phyloP scores from a whole-genome alignment of 2,797 vertebrate species.

The Phylloscopus collybita region DNA sequence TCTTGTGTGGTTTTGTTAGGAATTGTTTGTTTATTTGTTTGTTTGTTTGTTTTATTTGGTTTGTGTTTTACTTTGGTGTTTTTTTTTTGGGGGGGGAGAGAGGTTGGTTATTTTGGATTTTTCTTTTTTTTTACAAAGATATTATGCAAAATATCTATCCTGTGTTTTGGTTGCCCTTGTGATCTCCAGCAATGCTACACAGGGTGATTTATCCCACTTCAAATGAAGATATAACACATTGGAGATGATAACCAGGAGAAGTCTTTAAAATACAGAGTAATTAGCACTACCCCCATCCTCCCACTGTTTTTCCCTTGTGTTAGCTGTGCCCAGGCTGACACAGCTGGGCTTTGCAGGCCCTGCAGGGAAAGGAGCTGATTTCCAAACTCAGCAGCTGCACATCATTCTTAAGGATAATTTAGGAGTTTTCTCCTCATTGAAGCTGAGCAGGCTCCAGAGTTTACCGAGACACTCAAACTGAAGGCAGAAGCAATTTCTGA shows the following conservation, averaged over 20 bases:
- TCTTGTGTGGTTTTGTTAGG: background rate
- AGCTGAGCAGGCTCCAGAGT: background rate
- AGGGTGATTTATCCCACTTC: background rate
- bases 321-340: background rate
- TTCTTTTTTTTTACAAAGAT: background rate
- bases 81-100: fast-evolving
- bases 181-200: background rate
- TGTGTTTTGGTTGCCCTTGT: background rate
- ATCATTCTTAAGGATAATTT: background rate
- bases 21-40: background rate
- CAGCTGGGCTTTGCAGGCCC: background rate
- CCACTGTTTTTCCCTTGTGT: background rate
- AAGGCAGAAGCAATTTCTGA: background rate
- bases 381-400: background rate
- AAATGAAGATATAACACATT: background rate
- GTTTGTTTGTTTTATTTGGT: background rate
- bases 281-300: fast-evolving
- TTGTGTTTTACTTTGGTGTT: background rate
- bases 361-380: background rate
- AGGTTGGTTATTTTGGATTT: background rate
- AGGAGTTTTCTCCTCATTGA: constrained; percentile 9
- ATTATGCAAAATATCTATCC: background rate
- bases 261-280: background rate
- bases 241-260: background rate
- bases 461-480: background rate